Conservation (phyloP, 2,888 invertebrate genomes). For the Microctonus aethiopoides region DNA sequence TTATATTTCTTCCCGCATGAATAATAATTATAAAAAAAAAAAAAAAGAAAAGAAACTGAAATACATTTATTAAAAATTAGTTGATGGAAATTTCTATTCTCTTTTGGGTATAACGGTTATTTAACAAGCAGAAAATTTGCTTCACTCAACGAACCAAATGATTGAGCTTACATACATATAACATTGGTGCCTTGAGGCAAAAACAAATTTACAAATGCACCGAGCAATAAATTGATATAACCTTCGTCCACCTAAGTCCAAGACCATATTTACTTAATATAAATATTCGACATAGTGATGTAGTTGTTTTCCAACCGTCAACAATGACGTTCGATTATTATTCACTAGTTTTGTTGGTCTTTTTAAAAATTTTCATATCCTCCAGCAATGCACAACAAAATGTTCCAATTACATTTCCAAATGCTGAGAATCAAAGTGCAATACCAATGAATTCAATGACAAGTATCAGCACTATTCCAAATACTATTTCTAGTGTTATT, state of each 20-base stretch:
- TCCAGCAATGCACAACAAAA: slow-evolving; percentile 24
- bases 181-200: slow-evolving; percentile 28
- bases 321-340: slow-evolving; percentile 14
- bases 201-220: slow-evolving; percentile 29
- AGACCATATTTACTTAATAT: slow-evolving; percentile 1
- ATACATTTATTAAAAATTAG: neutral
- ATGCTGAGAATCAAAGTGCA: slow-evolving; percentile 36
- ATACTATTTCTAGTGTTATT: neutral
- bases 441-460: neutral
- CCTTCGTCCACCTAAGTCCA: neutral
- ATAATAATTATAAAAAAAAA: too few relatives aligned
- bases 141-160: slow-evolving; percentile 55
- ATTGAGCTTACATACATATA: slow-evolving; percentile 43
- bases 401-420: slow-evolving; percentile 23
- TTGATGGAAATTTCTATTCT: neutral
- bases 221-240: slow-evolving; percentile 19
- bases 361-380: slow-evolving; percentile 15
- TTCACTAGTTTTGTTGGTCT: slow-evolving; percentile 13
- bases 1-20: too few relatives aligned
- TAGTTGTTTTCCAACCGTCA: slow-evolving; percentile 18
- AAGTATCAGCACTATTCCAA: neutral
- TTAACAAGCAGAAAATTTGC: neutral
- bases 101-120: slow-evolving; percentile 1
- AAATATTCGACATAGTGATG: neutral
- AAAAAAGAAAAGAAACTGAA: neutral